phyloP scores from a whole-genome alignment of 2,888 invertebrate species.

The Arrhopalites spinosus region DNA sequence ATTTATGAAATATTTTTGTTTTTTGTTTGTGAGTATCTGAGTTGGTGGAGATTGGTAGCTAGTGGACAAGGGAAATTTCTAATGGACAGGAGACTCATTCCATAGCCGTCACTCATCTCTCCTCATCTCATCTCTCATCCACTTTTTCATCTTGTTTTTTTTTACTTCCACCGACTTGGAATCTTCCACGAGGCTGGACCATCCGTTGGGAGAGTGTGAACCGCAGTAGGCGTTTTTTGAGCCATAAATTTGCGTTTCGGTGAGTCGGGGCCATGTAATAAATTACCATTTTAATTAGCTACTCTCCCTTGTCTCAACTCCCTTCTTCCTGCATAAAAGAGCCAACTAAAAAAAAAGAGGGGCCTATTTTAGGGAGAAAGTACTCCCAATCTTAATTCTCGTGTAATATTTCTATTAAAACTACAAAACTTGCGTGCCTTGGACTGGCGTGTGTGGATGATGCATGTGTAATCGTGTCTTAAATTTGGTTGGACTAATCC shows the following conservation, averaged over 20 bases:
- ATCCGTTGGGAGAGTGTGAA: conserved; percentile 36
- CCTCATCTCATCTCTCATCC: background rate
- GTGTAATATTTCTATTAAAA: background rate
- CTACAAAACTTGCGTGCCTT: background rate
- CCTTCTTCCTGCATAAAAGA: background rate
- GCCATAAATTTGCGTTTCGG: conserved; percentile 40
- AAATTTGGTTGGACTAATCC: too few relatives aligned
- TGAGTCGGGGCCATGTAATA: conserved; percentile 35
- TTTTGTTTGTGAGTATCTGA: too few relatives aligned
- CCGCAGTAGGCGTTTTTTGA: conserved; percentile 38
- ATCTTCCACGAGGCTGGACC: background rate
- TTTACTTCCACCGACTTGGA: background rate
- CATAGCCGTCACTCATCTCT: too few relatives aligned
- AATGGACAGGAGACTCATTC: too few relatives aligned
- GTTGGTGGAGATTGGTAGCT: too few relatives aligned
- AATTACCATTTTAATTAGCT: conserved; percentile 42
- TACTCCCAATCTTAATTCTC: background rate
- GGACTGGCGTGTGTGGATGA: background rate
- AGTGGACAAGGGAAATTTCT: too few relatives aligned
- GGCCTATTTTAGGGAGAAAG: too few relatives aligned
- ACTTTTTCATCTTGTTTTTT: background rate
- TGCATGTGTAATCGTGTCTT: background rate
- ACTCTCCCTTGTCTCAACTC: background rate
- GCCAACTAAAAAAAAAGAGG: background rate
- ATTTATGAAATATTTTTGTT: too few relatives aligned